Evolutionary conservation across 2,797 vertebrate genomes (phyloP), one percentile per base, ranked within the genome.

Genomic region (Rhabdomys pumilio): DNA sequence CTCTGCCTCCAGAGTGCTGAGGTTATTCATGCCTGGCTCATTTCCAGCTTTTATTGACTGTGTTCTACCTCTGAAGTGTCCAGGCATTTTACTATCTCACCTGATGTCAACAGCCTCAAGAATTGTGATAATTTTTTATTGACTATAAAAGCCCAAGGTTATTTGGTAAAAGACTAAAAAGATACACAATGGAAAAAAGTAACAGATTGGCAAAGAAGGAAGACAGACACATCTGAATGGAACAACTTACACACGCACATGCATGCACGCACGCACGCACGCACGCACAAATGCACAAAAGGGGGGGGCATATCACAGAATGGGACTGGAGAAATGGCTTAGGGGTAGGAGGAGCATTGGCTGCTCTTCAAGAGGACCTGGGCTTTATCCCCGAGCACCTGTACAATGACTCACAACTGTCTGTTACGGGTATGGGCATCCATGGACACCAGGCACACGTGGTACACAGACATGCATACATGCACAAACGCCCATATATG

Each of bases 31-130:
- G 29, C 31, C 29, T 44, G 19, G 17, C 11, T 13, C 34, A 12
- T 77, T 95, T 90, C 41, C 38, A 65, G 26, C 75, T 73, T 90
- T 93, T 55, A 61, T 93, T 81, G 73, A 72, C 73, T 90, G 26
- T 94, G 34, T 85, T 94, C 73, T 96, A 57, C 47, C 6, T 95
- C 77, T 90, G 41, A 95, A 72, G 50, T 96, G 91, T 87, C n/a
- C 31, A 83, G 63, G 20, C 53, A 10, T 95, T 97, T 93, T 93
- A 90, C 73, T 34, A 86, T 88, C 82, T 86, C 31, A 73, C 79
- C 93, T 93, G 79, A 44, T 94, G 90, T 93, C 63, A 90, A 79
- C 15, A 82, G 44, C 57, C 59, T 96, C 19, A 91, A 85, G 75
- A 81, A 72, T 77, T 93, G 47, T 50, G 20, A 47, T 86, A 80